Base-by-base conservation (phyloP, 2,113 vertebrate genomes). In the Aspidoscelis tigris region DNA sequence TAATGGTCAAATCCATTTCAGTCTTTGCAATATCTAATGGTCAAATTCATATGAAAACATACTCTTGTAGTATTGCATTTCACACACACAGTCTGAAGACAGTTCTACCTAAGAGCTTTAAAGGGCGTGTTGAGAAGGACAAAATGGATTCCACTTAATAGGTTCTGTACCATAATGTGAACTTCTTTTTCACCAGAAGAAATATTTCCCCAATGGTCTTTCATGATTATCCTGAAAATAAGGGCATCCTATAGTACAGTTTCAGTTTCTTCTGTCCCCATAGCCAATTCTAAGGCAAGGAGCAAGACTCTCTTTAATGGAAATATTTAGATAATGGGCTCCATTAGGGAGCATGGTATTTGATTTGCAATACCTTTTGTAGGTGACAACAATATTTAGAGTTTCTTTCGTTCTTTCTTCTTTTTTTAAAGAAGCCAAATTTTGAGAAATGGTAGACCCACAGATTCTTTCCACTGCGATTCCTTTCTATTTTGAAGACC, bases 401-500 rank as follows among this genome's bases (percentile, higher is more conserved):
- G 69, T 80, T 65, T 61, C 58, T 61, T 61, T 61, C 16, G 14
- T 61, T 16, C 14, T 16, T 61, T 50, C 47, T 50, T 50, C 47
- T 50, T 91, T 82, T 86, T 93, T 20, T 87, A 89, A 94, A 2
- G 1, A 1, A 83, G 78, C 47, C 39, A 78, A 88, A 16, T 86
- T 83, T 79, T 71, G 80, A 86, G 68, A 8, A 87, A 80, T 79
- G 50, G 78, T 76, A 66, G 82, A 76, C 68, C 65, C 82, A 41
- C 61, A 80, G 86, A 91, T 89, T 84, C 39, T 66, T 74, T 81
- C 76, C 87, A 89, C 83, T 83, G 75, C 0, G 81, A 21, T 83
- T 86, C 72, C 41, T 82, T 82, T 83, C 87, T 93, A 89, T 91
- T 93, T 91, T 90, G 90, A 87, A 93, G 81, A 80, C 7, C 85